Evolutionary conservation across 1,140 invertebrate genomes (phyloP), one percentile per base, ranked within the genome.

Genomic region (Coptotermes formosanus): DNA sequence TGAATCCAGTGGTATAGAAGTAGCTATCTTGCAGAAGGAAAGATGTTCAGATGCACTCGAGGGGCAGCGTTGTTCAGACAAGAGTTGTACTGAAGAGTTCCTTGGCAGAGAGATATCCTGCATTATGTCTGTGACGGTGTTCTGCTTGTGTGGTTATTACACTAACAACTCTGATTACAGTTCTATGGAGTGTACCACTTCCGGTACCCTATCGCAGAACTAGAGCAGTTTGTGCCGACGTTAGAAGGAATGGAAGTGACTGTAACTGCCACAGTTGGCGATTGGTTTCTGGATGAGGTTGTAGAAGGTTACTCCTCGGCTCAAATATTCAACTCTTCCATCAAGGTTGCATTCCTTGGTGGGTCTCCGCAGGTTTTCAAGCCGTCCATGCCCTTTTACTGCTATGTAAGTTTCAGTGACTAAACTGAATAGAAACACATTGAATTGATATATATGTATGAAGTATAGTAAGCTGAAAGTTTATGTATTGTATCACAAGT

Each of bases 321-420:
- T 0, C 92, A 97, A 85, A 95, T 99, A 48, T 98, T 95, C 89
- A 97, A 97, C 90, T 97, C 96, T 0, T 95, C 95, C 9, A 92
- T 98, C 19, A 93, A 94, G 86, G 92, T 99, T 0, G 92, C 94
- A 64, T 98, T 98, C 90, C 92, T 99, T 0, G 98, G 98, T 2
- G 97, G 96, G 44, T 94, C 94, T 0, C 96, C 98, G 8, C 96
- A 98, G 91, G 95, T 99, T 21, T 99, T 99, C 91, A 99, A 99
- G 90, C 97, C 98, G 0, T 92, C 95, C 3, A 98, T 98, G 96
- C 96, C 97, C 1, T 95, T 97, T 89, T 94, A 94, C 87, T 91
- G 93, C 87, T 96, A 95, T 90, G 95, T 96, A 90, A 94, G 95
- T 93, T 52, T 43, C n/a, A 11, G 48, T 81, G 38, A 38, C 2